Evolutionary conservation across 2,888 invertebrate species (phyloP).

Genomic region (Cephus sareptanus): DNA sequence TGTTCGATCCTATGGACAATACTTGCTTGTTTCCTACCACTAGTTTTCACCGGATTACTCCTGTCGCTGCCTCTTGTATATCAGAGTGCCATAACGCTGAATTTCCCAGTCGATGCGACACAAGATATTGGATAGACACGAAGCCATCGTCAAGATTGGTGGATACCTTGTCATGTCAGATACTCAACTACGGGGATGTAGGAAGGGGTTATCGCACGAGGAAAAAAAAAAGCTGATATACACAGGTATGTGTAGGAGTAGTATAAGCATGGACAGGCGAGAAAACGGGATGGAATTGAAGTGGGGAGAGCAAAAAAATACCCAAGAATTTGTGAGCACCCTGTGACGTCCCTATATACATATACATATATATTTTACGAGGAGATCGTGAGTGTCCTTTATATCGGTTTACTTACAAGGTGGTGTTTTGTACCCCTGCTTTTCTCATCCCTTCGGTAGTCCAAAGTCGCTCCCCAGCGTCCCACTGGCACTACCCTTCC

Average conservation of each 20-base stretch:
- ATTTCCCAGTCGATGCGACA: not conserved
- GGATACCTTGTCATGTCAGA: constrained; percentile 32
- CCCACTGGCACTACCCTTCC: constrained; percentile 12
- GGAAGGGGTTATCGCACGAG: constrained; percentile 32
- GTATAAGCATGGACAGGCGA: not conserved
- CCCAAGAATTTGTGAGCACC: constrained; percentile 15
- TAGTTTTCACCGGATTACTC: not conserved
- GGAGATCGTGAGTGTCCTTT: constrained; percentile 55
- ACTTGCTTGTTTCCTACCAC: not conserved
- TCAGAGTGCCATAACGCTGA: not conserved
- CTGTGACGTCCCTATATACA: constrained; percentile 40
- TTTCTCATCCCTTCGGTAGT: constrained; percentile 21
- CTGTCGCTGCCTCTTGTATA: not conserved
- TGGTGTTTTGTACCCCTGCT: constrained; percentile 25
- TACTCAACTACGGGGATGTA: constrained; percentile 12
- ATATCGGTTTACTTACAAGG: constrained; percentile 50
- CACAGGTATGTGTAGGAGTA: not conserved
- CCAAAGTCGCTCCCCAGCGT: constrained; percentile 27
- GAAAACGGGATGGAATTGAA: not conserved
- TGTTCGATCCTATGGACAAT: not conserved
- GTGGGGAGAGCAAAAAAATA: not conserved
- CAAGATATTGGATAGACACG: constrained; percentile 10
- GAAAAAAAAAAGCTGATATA: not conserved
- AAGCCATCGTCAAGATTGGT: constrained; percentile 39
- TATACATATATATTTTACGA: constrained; percentile 56